A percentile compares a stretch with the other conserved stretches of the same genome.
Evolutionary conservation across 2,888 invertebrate species (phyloP).

Genomic region (Aelia acuminata): DNA sequence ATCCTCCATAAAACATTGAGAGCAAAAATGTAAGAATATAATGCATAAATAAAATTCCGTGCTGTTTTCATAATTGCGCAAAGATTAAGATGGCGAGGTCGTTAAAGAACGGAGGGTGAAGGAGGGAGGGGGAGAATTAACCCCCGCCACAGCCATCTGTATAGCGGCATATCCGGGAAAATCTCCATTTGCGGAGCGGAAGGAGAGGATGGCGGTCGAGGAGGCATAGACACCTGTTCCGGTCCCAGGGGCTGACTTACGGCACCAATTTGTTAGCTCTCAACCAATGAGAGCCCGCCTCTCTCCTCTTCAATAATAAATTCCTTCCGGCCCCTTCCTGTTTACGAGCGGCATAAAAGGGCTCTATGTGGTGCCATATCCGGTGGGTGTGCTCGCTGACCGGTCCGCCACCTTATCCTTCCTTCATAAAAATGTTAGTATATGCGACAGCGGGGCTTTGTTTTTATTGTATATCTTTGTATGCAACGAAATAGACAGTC

Average conservation of each 20-base stretch:
- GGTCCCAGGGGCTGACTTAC: conserved; percentile 60
- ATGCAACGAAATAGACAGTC: too few relatives aligned
- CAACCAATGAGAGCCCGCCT: conserved; percentile 32
- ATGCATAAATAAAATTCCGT: not conserved
- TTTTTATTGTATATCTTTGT: too few relatives aligned
- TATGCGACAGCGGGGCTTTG: not conserved
- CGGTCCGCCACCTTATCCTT: not conserved
- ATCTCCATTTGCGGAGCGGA: conserved; percentile 1
- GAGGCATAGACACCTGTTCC: conserved; percentile 39
- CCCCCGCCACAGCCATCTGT: not conserved
- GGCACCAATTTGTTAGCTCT: conserved; percentile 62
- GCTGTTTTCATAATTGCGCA: not conserved
- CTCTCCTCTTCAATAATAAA: conserved; percentile 31
- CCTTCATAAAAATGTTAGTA: not conserved
- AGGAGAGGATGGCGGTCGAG: conserved; percentile 57
- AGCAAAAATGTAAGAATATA: not conserved
- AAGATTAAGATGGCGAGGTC: not conserved
- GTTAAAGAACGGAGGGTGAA: not conserved
- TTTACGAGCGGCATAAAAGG: conserved; percentile 9
- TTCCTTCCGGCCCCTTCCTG: not conserved
- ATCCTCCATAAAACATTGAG: too few relatives aligned
- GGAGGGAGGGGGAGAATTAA: not conserved
- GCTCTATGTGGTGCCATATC: not conserved
- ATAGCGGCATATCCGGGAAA: not conserved
- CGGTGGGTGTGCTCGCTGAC: not conserved